phyloP scores from a whole-genome alignment of 2,113 vertebrate species.

The Eulacestoma nigropectus region DNA sequence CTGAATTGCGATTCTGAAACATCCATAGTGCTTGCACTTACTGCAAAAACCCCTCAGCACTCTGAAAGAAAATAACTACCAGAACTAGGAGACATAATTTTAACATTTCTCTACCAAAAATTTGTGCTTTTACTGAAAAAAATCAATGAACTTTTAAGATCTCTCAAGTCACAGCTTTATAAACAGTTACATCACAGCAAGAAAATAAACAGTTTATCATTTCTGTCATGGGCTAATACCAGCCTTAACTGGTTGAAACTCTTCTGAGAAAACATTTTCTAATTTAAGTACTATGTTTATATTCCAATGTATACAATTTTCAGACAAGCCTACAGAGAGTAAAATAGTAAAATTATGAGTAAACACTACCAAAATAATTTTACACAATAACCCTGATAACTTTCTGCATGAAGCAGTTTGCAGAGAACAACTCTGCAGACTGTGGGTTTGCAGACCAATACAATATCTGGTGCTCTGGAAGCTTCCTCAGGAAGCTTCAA shows the following conservation, averaged over 20 bases:
- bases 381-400: not conserved
- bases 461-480: not conserved
- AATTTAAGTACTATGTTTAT: not conserved
- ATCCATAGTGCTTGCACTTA: not conserved
- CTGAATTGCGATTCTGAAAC: not conserved
- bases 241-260: not conserved
- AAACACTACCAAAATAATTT: not conserved
- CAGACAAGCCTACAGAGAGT: not conserved
- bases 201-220: not conserved
- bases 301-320: not conserved
- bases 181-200: not conserved
- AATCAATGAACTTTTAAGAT: not conserved
- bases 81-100: not conserved
- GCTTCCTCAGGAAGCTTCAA: not conserved
- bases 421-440: not conserved
- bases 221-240: not conserved
- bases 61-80: not conserved
- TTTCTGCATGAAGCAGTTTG: not conserved
- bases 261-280: not conserved
- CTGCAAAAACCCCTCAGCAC: not conserved
- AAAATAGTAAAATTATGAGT: not conserved
- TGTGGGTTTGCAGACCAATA: not conserved
- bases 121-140: not conserved
- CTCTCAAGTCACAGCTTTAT: not conserved
- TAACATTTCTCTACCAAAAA: not conserved